Percentiles rank a stretch among this genome's conserved stretches.
phyloP scores from a whole-genome alignment of 2,113 vertebrate species.

The Corythaixoides concolor region DNA sequence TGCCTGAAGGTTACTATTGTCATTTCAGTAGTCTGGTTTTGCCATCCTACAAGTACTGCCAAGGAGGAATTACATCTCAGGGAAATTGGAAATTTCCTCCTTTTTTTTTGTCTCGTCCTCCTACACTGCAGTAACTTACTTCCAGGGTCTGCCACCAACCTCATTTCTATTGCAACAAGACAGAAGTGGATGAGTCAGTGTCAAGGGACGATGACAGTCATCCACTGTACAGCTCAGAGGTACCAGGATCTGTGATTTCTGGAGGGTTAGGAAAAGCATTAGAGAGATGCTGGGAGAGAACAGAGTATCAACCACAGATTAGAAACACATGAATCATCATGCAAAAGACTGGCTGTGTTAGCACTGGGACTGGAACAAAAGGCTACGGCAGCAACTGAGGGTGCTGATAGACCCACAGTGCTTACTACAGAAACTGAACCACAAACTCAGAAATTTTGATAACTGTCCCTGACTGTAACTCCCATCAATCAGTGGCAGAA shows the following conservation, averaged over 20 bases:
- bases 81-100: background rate
- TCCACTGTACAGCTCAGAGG: background rate
- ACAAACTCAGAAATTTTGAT: background rate
- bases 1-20: background rate
- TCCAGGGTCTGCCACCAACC: background rate
- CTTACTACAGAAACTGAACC: background rate
- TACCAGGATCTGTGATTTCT: background rate
- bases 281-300: background rate
- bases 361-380: background rate
- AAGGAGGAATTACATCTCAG: background rate
- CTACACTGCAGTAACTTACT: background rate
- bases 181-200: accelerated
- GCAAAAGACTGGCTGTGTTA: background rate
- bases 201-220: background rate
- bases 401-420: background rate
- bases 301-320: background rate
- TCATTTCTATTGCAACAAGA: accelerated
- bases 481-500: background rate
- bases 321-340: background rate
- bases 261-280: background rate
- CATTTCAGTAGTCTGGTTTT: background rate
- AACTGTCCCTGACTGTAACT: background rate
- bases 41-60: background rate
- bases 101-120: background rate
- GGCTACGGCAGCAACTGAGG: background rate